Base-by-base conservation (phyloP, 2,888 invertebrate species). In the Stegophylla sp. region DNA sequence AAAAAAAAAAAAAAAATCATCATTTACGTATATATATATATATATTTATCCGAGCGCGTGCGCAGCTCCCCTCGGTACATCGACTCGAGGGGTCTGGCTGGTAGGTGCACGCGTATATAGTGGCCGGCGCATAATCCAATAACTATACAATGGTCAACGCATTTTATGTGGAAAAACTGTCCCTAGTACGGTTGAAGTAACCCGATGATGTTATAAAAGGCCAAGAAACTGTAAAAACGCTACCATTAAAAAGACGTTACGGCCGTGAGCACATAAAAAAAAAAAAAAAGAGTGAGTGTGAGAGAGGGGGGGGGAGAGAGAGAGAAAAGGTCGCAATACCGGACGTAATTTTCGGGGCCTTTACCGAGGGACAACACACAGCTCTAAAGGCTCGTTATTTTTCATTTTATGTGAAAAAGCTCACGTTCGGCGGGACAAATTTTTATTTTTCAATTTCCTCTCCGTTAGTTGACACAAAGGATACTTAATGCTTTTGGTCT, bases 311-410 rank as follows among this genome's bases (percentile, higher is more conserved):
- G 3, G 34, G 7, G 34, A 5, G 34, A 34, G 34, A 34, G 34
- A 34, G 34, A 34, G 34, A 59, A 59, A 61, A 59, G 56, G 56
- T 69, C 59, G 79, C 61, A 61, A 71, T 79, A 79, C 71, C 79
- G 79, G 79, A 79, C 79, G 79, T 79, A 79, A 79, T 79, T 79
- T 79, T 79, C 79, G 71, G 79, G 45, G 77, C 69, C 67, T 77
- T 67, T 67, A 13, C 69, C 45, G 45, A 28, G 45, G 77, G 79
- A 69, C 79, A 23, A 41, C 61, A 12, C 61, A 28, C 51, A 17
- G 43, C 59, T 51, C 51, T 61, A 48, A 79, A 79, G 69, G 69
- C 69, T 79, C 69, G 79, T 79, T 79, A 79, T 71, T 79, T 79
- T 61, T 61, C 79, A 61, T 79, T 79, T 79, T 59, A 79, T 79